Evolutionary conservation across 2,113 vertebrate species (phyloP), one percentile per base, ranked within the genome.

Genomic region (Ia io): DNA sequence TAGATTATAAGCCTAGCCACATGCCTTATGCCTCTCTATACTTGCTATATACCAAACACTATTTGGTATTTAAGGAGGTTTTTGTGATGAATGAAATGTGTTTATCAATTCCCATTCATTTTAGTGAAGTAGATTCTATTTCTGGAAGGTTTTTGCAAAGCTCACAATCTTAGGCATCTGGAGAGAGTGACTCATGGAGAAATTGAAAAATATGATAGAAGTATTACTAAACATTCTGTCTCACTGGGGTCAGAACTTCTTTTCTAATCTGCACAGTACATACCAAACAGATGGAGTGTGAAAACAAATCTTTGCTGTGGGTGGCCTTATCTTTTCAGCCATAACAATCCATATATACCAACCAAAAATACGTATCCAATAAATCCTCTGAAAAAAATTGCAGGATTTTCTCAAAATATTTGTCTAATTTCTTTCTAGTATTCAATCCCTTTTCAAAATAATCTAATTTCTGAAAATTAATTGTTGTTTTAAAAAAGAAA

Each of bases 281-380:
- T 84, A 83, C 74, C 90, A 96, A 97, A 94, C 89, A 97, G 91
- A 97, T 94, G 93, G 91, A 93, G 56, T 93, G n/a, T 71, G 84
- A 95, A 97, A 95, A 91, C 93, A 97, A 96, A 94, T 91, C 84
- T 84, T 85, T 84, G 13, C 92, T 65, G 83, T 96, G 95, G 95
- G 93, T 93, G 93, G 93, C 76, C 92, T 96, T 94, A 84, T 90
- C 82, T 88, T 94, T 84, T 76, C 30, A 84, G 51, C 63, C 90
- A 70, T 77, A 78, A 79, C 17, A 79, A 89, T 89, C 14, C 3
- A 42, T 35, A 80, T 3, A 87, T 22, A 90, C 6, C 2, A 71
- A 93, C 20, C 56, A 88, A 79, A 94, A 53, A 90, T 71, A 67
- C 44, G 12, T 13, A 40, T 87, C 12, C 32, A 61, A 69, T 74